These are phyloP conservation scores for Phrynocephalus versicolor DNA, from an alignment of 2,113 vertebrate genomes.

Conservation along the genomic window DNA sequence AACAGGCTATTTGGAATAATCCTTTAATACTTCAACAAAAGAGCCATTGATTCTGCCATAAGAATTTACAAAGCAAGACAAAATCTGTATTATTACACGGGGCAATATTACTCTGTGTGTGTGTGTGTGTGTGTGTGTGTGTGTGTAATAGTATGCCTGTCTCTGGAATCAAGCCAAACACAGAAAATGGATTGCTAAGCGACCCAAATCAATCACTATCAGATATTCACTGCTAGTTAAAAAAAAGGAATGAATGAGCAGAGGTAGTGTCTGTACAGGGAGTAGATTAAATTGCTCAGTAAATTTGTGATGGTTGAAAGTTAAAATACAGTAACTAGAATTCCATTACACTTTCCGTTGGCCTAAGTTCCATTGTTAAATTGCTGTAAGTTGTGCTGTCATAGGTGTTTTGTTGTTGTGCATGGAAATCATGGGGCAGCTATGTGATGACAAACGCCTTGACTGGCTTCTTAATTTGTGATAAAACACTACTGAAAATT, in stretches of 20 bases:
- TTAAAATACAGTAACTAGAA: background rate
- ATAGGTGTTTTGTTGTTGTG: too few species aligned
- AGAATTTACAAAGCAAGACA: background rate
- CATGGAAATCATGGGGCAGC: too few species aligned
- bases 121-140: background rate
- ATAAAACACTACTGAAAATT: too few species aligned
- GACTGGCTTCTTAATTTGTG: too few species aligned
- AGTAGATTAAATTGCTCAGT: background rate
- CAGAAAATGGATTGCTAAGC: background rate
- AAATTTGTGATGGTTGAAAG: background rate
- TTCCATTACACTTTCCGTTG: too few species aligned
- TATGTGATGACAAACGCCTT: too few species aligned
- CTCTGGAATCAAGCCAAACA: background rate
- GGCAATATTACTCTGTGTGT: background rate
- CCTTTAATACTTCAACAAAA: conserved; percentile 2
- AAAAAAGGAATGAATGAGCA: background rate
- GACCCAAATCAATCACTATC: background rate
- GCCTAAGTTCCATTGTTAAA: too few species aligned
- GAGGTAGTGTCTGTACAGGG: background rate
- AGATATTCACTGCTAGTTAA: background rate
- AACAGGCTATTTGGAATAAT: background rate
- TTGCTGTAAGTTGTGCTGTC: too few species aligned
- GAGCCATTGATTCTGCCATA: background rate
- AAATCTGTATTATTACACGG: background rate
- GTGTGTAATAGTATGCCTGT: background rate